Percentiles rank a stretch among this genome's conserved stretches.
phyloP scores from a whole-genome alignment of 2,113 vertebrate genomes.

The Cromileptes altivelis region DNA sequence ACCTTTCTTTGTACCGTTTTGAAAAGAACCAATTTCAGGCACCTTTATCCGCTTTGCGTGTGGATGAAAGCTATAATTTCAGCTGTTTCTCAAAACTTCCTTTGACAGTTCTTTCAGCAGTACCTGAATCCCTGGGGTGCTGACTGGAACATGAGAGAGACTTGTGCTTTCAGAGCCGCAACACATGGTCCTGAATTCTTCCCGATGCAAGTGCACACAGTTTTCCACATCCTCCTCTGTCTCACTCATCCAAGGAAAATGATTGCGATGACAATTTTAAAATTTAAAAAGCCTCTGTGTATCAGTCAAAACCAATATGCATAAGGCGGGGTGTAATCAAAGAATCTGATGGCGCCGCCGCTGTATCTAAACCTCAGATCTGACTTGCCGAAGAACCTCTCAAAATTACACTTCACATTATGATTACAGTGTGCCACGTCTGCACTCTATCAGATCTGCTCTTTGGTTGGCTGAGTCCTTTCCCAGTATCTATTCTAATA shows the following conservation, averaged over 20 bases:
- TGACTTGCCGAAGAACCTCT: conserved; percentile 43
- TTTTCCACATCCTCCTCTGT: conserved; percentile 23
- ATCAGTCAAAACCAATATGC: conserved; percentile 38
- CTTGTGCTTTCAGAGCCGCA: conserved; percentile 8
- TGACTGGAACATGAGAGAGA: conserved; percentile 26
- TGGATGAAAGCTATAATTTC: conserved; percentile 64
- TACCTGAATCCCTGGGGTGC: conserved; percentile 45
- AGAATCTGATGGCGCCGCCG: conserved; percentile 16
- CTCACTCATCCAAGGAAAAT: conserved; percentile 49
- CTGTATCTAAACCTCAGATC: conserved; percentile 48
- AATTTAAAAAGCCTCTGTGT: conserved; percentile 9
- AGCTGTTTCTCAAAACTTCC: conserved; percentile 48
- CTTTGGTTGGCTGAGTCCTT: conserved; percentile 67
- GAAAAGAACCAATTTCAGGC: conserved; percentile 56
- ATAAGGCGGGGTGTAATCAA: conserved; percentile 23
- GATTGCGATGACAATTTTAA: conserved; percentile 52
- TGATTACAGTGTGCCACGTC: conserved; percentile 52
- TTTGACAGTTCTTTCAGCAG: conserved; percentile 49
- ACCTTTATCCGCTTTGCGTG: conserved; percentile 57
- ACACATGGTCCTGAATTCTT: conserved; percentile 35
- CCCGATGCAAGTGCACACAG: conserved; percentile 17
- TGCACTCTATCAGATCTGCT: conserved; percentile 57
- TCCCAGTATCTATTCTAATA: conserved; percentile 79
- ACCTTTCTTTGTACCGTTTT: conserved; percentile 58
- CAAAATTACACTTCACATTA: conserved; percentile 58